Evolutionary conservation across 2,888 invertebrate species (phyloP), one percentile per base, ranked within the genome.

Genomic region (Quadriops clusia): DNA sequence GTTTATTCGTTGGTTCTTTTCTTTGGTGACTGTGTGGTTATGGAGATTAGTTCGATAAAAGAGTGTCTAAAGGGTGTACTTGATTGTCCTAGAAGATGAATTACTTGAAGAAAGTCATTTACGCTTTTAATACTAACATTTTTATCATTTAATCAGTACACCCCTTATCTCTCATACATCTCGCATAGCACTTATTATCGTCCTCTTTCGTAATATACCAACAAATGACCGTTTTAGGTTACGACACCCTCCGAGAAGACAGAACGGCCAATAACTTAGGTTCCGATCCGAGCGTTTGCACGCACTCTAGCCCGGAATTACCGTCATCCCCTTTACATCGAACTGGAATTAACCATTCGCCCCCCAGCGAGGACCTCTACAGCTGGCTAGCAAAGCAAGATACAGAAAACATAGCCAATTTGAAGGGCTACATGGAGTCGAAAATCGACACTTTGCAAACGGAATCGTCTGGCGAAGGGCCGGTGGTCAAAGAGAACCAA

Each of bases 321-420:
- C 58, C 58, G 1, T 53, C 57, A 2, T 59, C 59, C 39, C 61
- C 61, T 2, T 39, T 51, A 3, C 57, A 61, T 40, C 46, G 53
- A 13, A 36, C 50, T n/a, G 49, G 44, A 1, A 50, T 52, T 28
- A 51, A 52, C 8, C 51, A 53, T 32, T 58, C 58, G 6, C n/a
- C n/a, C n/a, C n/a, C n/a, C n/a, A 54, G 54, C 4, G 89, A 89
- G 52, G 91, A 93, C 60, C 65, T 94, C 23, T 93, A 94, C 58
- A 84, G 83, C 46, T 94, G 93, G 93, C 93, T 94, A 93, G 89
- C 87, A 2, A 84, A 87, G 47, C 91, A 93, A 35, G 58, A 58
- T 25, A 30, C 29, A 4, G 16, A n/a, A n/a, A n/a, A n/a, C n/a
- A n/a, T n/a, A n/a, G n/a, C n/a, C n/a, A n/a, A n/a, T n/a, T 32